Percentiles rank a stretch among this genome's conserved stretches.
Evolutionary conservation across 2,888 invertebrate genomes (phyloP).

Genomic region (Cecidostiba fungosa): DNA sequence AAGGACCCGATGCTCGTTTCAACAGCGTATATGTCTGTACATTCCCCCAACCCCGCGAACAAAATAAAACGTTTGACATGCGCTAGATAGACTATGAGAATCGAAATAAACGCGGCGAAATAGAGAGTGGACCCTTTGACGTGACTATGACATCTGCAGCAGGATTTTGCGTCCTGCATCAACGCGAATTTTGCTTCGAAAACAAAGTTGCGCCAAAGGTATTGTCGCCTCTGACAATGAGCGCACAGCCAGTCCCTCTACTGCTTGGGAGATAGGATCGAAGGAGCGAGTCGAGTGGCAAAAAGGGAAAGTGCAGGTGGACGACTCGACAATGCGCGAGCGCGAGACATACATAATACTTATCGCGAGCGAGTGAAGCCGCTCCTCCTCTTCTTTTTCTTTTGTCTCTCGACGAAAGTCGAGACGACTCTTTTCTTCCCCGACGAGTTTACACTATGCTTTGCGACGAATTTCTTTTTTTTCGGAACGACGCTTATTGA

Average conservation of each 20-base stretch:
- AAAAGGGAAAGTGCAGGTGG: constrained; percentile 17
- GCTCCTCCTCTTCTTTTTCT: background rate
- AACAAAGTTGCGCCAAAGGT: background rate
- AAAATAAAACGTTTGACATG: too few relatives aligned
- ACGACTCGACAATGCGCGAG: constrained; percentile 28
- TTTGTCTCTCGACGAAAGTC: constrained; percentile 1
- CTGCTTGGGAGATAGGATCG: background rate
- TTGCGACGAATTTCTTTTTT: background rate
- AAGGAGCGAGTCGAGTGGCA: constrained; percentile 11
- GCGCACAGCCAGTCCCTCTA: background rate
- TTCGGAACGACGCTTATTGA: background rate
- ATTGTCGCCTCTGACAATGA: background rate
- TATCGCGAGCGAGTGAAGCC: constrained; percentile 24
- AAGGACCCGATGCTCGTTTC: too few relatives aligned
- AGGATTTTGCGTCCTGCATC: too few relatives aligned
- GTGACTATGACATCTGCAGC: too few relatives aligned
- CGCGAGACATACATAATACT: constrained; percentile 44
- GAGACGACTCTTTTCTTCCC: background rate
- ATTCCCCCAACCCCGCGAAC: too few relatives aligned
- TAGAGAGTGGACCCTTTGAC: too few relatives aligned
- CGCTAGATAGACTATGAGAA: too few relatives aligned
- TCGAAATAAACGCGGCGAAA: too few relatives aligned
- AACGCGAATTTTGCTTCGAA: background rate
- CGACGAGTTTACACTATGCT: background rate
- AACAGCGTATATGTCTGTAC: too few relatives aligned